Evolutionary conservation across 2,888 invertebrate genomes (phyloP).

Genomic region (Drosophila meridionalis): DNA sequence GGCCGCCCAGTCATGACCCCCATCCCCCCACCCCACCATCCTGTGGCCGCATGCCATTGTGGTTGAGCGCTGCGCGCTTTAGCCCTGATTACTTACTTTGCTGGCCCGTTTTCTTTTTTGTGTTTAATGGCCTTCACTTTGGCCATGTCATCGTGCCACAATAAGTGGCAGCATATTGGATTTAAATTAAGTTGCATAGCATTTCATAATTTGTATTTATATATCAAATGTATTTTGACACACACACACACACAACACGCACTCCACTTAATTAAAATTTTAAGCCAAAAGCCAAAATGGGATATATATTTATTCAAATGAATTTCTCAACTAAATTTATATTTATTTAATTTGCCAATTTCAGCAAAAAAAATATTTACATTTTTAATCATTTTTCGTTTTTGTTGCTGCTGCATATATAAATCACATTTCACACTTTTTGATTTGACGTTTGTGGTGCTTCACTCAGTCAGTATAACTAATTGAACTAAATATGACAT

Average conservation of each 20-base stretch:
- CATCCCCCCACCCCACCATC: too few relatives aligned
- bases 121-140: slow-evolving; percentile 32
- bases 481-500: neutral
- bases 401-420: slow-evolving; percentile 4
- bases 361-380: slow-evolving; percentile 9
- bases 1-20: slow-evolving; percentile 2
- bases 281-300: neutral
- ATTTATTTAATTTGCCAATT: slow-evolving; percentile 27
- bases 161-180: slow-evolving; percentile 55
- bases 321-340: neutral
- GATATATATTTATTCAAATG: neutral
- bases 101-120: slow-evolving; percentile 10
- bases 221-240: slow-evolving; percentile 2
- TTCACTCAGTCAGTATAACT: neutral
- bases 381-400: slow-evolving; percentile 10
- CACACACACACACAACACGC: neutral
- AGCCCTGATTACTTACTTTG: slow-evolving; percentile 45
- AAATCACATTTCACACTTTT: slow-evolving; percentile 13
- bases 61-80: slow-evolving; percentile 9
- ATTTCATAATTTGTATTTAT: neutral
- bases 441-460: neutral
- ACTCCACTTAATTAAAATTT: slow-evolving; percentile 2
- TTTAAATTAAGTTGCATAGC: slow-evolving; percentile 36
- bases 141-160: slow-evolving; percentile 47
- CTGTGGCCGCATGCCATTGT: slow-evolving; percentile 21